These are phyloP conservation scores for Numenius phaeopus DNA, from an alignment of 2,797 vertebrate genomes.

Conservation along the genomic window DNA sequence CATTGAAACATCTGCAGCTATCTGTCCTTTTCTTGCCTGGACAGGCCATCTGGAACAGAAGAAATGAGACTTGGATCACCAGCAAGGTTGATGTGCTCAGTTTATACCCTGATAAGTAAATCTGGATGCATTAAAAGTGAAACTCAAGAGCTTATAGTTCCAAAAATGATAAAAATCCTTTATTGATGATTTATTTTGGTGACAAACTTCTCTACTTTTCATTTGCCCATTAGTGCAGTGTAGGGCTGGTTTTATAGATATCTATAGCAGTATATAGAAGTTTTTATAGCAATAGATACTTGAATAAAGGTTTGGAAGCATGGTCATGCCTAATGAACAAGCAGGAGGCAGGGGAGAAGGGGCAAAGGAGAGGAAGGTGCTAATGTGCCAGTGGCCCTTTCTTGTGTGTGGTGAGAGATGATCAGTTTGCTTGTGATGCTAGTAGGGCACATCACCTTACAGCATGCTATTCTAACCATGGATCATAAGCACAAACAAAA, in stretches of 20 bases:
- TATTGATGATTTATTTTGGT: background rate
- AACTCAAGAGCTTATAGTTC: background rate
- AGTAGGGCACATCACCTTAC: background rate
- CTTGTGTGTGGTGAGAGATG: background rate
- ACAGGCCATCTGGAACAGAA: conserved; percentile 11
- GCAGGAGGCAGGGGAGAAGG: background rate
- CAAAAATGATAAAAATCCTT: background rate
- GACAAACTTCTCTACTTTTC: background rate
- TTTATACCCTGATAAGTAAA: background rate
- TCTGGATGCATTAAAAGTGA: background rate
- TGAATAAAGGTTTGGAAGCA: background rate
- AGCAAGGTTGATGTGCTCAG: background rate
- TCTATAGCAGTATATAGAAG: background rate
- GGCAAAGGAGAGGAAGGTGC: background rate
- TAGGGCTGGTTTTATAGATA: background rate
- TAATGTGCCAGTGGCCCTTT: background rate
- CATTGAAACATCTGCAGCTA: background rate
- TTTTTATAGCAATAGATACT: background rate
- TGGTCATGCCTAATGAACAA: background rate
- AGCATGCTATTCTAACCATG: background rate
- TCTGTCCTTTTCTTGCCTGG: background rate
- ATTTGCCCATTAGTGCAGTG: background rate
- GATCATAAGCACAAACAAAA: background rate
- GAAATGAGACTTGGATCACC: background rate
- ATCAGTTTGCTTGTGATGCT: background rate